Conservation (phyloP, 2,888 invertebrate species). For the Troglohyphantes excavatus region DNA sequence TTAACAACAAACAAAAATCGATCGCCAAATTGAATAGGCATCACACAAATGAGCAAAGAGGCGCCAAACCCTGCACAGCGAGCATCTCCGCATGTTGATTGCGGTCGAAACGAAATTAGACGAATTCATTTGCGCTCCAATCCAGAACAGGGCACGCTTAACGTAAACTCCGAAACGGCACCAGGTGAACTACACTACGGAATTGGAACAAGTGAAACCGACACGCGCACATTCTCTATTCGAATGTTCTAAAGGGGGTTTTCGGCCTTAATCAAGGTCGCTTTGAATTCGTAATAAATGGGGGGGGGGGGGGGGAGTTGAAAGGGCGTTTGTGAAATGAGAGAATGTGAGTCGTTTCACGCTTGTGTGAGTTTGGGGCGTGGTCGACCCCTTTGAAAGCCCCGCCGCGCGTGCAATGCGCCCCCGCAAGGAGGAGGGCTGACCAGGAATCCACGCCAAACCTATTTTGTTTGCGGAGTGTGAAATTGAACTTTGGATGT, state of each 20-base stretch:
- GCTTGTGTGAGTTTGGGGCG: slow-evolving; percentile 14
- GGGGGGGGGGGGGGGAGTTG: no score
- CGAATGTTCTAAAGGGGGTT: slow-evolving; percentile 1
- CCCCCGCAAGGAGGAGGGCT: not conserved
- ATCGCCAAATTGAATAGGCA: no score
- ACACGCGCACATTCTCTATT: not conserved
- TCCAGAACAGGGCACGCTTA: slow-evolving; percentile 1
- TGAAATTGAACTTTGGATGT: no score
- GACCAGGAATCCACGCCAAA: no score
- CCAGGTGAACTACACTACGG: not conserved
- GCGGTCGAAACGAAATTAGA: no score
- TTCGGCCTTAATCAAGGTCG: slow-evolving; percentile 54
- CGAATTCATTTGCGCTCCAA: not conserved
- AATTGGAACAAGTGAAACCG: slow-evolving; percentile 1
- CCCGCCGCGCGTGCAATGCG: slow-evolving; percentile 13
- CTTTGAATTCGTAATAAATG: slow-evolving; percentile 61
- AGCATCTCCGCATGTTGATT: no score
- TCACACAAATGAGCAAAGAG: no score
- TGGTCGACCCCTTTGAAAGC: slow-evolving; percentile 14
- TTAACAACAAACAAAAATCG: no score
- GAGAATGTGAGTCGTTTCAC: slow-evolving; percentile 45
- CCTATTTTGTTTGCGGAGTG: no score
- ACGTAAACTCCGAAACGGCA: slow-evolving; percentile 15
- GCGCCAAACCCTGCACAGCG: no score
- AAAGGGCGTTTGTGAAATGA: slow-evolving; percentile 38